phyloP scores from a whole-genome alignment of 2,888 invertebrate species.

The Drosophila stalkeri region DNA sequence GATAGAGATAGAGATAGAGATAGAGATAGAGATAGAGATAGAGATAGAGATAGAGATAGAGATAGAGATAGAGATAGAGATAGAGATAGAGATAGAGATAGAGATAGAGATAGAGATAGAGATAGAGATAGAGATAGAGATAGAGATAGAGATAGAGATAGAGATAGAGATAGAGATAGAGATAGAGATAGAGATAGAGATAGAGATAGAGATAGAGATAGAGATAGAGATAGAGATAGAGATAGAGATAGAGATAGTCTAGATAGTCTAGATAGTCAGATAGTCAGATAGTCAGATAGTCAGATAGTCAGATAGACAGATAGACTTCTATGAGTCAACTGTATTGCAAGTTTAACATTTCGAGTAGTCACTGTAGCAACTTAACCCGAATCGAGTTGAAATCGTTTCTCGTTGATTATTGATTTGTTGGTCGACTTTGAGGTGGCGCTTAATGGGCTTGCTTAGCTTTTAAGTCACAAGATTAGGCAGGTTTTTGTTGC shows the following conservation, averaged over 20 bases:
- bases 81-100: not conserved
- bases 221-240: not conserved
- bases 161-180: not conserved
- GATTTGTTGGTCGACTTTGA: slow-evolving; percentile 1
- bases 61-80: not conserved
- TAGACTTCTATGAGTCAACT: not conserved
- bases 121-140: not conserved
- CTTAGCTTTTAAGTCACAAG: slow-evolving; percentile 21
- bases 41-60: not conserved
- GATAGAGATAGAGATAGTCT: not conserved
- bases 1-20: not conserved
- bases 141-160: not conserved
- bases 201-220: not conserved
- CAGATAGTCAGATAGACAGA: not conserved
- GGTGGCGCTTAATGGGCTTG: slow-evolving; percentile 3
- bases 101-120: not conserved
- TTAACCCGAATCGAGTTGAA: not conserved
- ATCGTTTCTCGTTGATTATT: slow-evolving; percentile 10
- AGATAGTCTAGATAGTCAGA: not conserved
- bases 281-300: not conserved
- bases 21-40: not conserved
- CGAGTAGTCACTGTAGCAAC: not conserved
- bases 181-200: not conserved
- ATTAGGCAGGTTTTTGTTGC: slow-evolving; percentile 19
- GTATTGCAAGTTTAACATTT: not conserved